These are phyloP conservation scores for Corythaeola cristata DNA, from an alignment of 2,113 vertebrate genomes.

Conservation along the genomic window DNA sequence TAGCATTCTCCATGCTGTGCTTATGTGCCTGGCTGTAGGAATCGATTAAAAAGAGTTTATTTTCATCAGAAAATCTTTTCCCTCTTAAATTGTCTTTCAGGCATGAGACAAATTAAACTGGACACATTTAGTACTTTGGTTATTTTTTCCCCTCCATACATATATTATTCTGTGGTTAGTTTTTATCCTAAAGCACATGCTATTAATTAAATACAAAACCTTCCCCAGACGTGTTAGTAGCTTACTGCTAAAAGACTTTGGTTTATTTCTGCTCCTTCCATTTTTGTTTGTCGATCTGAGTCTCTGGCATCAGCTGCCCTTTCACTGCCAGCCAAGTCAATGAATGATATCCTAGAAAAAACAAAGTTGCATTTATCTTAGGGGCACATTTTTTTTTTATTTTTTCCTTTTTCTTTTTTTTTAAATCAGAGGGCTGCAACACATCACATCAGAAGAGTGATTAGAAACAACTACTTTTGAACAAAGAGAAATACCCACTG, in stretches of 20 bases:
- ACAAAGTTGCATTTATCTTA: slow-evolving; percentile 11
- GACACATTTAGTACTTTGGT: background rate
- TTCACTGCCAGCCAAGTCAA: slow-evolving; percentile 94
- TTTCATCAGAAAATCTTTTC: background rate
- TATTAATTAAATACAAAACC: background rate
- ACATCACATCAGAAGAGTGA: background rate
- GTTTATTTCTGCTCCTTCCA: slow-evolving; percentile 94
- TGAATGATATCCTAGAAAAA: slow-evolving; percentile 88
- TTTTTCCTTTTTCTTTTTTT: background rate
- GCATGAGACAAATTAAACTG: background rate
- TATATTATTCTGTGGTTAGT: background rate
- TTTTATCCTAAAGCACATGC: background rate
- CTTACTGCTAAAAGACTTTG: slow-evolving; percentile 93
- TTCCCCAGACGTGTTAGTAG: background rate
- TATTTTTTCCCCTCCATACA: background rate
- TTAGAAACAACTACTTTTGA: background rate
- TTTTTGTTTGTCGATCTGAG: slow-evolving; percentile 85
- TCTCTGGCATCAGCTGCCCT: slow-evolving; percentile 88
- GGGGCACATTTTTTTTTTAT: background rate
- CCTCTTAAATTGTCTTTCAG: background rate
- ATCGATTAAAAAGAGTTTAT: background rate
- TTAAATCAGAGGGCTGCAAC: background rate
- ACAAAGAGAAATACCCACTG: background rate
- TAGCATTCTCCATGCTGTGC: background rate
- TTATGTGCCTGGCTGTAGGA: background rate